These are phyloP conservation scores for Ptychadena robeensis DNA, from an alignment of 2,797 vertebrate species.

Conservation along the genomic window DNA sequence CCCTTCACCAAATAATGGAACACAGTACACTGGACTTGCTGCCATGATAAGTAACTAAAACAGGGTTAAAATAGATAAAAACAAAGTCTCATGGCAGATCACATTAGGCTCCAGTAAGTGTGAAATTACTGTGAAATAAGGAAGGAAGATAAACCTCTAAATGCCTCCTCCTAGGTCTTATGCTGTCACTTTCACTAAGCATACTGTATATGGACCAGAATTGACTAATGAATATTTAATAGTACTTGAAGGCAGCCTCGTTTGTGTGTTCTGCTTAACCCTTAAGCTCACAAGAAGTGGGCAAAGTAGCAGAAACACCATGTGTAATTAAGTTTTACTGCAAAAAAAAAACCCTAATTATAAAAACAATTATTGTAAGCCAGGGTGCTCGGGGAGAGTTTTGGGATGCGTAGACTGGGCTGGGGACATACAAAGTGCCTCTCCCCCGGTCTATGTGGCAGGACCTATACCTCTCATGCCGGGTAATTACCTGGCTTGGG, in stretches of 20 bases:
- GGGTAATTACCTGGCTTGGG: too few species aligned
- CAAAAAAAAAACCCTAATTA: too few species aligned
- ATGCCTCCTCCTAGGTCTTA: constrained; percentile 5
- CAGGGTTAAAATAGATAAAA: not conserved
- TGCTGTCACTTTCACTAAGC: constrained; percentile 23
- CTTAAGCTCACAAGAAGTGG: not conserved
- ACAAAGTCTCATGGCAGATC: constrained; percentile 15
- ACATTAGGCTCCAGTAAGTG: constrained; percentile 14
- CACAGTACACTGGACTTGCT: not conserved
- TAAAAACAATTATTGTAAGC: too few species aligned
- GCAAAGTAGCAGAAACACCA: too few species aligned
- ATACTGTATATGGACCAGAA: not conserved
- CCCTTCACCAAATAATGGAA: constrained; percentile 29
- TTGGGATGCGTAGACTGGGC: too few species aligned
- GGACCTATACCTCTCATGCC: too few species aligned
- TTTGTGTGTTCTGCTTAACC: constrained; percentile 11
- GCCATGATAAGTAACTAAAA: not conserved
- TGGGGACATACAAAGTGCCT: too few species aligned
- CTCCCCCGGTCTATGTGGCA: too few species aligned
- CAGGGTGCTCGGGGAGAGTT: too few species aligned
- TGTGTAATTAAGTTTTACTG: too few species aligned
- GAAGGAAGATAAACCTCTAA: not conserved
- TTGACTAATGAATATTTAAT: constrained; percentile 53
- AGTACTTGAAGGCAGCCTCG: constrained; percentile 11
- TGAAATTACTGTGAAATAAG: constrained; percentile 14